These are phyloP conservation scores for Mesoclemmys tuberculata DNA, from an alignment of 2,113 vertebrate genomes.

Conservation along the genomic window DNA sequence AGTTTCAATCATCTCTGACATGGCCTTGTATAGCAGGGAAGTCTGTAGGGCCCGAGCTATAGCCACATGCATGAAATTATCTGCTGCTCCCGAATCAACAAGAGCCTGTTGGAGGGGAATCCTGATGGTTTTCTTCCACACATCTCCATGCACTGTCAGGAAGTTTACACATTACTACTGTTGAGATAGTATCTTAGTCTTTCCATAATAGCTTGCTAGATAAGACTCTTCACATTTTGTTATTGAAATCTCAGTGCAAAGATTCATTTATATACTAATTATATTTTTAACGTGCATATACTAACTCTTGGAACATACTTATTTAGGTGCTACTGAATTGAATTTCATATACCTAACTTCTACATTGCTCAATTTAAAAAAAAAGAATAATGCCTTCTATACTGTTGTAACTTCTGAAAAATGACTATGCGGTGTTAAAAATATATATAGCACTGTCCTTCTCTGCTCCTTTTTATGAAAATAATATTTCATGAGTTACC, in stretches of 20 bases:
- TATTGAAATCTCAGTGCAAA: background rate
- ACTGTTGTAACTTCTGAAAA: background rate
- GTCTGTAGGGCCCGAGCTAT: background rate
- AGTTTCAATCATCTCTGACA: background rate
- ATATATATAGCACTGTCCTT: fast-evolving
- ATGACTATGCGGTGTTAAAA: background rate
- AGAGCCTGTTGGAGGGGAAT: too few species aligned
- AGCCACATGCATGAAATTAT: too few species aligned
- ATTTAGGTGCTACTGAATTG: background rate
- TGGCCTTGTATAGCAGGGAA: background rate
- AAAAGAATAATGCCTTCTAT: background rate
- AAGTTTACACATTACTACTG: too few species aligned
- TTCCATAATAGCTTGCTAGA: too few species aligned
- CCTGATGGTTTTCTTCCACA: too few species aligned
- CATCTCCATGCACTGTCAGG: too few species aligned
- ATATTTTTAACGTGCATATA: background rate
- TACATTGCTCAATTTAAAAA: background rate
- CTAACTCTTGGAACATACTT: background rate
- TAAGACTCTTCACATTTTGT: background rate
- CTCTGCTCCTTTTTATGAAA: background rate
- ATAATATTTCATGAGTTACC: background rate
- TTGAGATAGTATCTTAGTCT: too few species aligned
- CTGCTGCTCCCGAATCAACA: too few species aligned
- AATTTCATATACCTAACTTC: background rate
- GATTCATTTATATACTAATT: background rate